Evolutionary conservation across 2,797 vertebrate genomes (phyloP), one percentile per base, ranked within the genome.

Genomic region (Semotilus atromaculatus): DNA sequence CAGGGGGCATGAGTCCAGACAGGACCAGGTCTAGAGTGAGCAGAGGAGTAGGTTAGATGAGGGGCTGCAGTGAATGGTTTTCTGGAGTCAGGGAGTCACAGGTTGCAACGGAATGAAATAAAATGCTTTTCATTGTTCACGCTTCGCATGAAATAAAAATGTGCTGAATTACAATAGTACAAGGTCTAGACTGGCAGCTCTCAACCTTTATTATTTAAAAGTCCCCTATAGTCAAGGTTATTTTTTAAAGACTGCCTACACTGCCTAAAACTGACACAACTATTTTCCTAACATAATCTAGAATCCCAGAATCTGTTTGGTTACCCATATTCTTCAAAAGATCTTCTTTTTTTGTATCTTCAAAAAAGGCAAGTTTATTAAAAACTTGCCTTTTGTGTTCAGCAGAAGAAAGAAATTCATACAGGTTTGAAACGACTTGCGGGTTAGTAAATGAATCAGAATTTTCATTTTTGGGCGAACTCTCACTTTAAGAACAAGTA

Each of bases 1-100:
- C 38, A 81, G 72, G 80, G 78, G 62, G 60, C 55, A 51, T 26
- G 16, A 58, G 62, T 78, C 38, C 60, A 80, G 74, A 82, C 62
- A n/a, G 18, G 60, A 80, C 51, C 81, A 55, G 55, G 82, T 81
- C 58, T 55, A 74, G 60, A 68, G 10, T 48, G 16, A 68, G 23
- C 7, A 48, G 23, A 68, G 48, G 16, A 43, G 38, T 53, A 80
- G 26, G 31, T 48, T 71, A 31, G n/a, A 23, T 31, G 40, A 60
- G 45, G 48, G 48, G 10, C 21, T 62, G 29, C 3, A 26, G 45
- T 53, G 64, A 21, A 40, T 40, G 48, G 51, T 40, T 38, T 14
- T 38, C 18, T 45, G 68, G n/a, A 11, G 29, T 31, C 40, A 64
- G 5, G 5, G 31, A 82, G 58, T 68, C 18, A 83, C 60, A 76